Evolutionary conservation across 2,888 invertebrate genomes (phyloP).

Genomic region (Noctua pronuba): DNA sequence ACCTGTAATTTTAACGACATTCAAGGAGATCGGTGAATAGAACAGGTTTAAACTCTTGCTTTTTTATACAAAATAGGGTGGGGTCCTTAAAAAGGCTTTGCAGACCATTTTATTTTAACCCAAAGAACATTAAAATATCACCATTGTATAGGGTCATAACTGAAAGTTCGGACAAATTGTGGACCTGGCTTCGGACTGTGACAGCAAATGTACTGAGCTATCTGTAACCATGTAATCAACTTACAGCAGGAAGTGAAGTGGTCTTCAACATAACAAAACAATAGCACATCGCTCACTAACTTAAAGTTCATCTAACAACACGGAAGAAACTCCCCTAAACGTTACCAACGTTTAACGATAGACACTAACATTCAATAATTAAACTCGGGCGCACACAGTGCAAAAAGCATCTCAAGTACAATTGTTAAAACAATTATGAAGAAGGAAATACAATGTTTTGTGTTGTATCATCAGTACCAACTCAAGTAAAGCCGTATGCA

Average conservation of each 20-base stretch:
- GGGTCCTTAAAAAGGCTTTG: not conserved
- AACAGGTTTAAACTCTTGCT: not conserved
- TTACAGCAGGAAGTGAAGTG: slow-evolving; percentile 1
- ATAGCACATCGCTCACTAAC: not conserved
- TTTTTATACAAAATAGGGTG: not conserved
- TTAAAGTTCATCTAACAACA: slow-evolving; percentile 1
- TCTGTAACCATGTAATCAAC: not conserved
- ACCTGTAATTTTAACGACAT: slow-evolving; percentile 33
- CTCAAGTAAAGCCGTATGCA: slow-evolving; percentile 8
- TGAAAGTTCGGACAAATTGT: not conserved
- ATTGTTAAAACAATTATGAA: slow-evolving; percentile 43
- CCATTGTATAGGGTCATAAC: not conserved
- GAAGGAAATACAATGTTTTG: slow-evolving; percentile 49
- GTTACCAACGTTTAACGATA: slow-evolving; percentile 23
- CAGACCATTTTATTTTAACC: not conserved
- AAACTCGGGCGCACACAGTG: slow-evolving; percentile 1
- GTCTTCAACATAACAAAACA: slow-evolving; percentile 16
- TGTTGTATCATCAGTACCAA: slow-evolving; percentile 34
- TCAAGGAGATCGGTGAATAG: not conserved
- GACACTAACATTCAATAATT: slow-evolving; percentile 28
- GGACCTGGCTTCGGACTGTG: not conserved
- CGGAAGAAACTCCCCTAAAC: slow-evolving; percentile 26
- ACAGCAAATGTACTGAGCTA: not conserved
- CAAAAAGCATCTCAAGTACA: slow-evolving; percentile 32
- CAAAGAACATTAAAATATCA: not conserved